Conservation (phyloP, 2,113 vertebrate species). For the Barbus barbus region DNA sequence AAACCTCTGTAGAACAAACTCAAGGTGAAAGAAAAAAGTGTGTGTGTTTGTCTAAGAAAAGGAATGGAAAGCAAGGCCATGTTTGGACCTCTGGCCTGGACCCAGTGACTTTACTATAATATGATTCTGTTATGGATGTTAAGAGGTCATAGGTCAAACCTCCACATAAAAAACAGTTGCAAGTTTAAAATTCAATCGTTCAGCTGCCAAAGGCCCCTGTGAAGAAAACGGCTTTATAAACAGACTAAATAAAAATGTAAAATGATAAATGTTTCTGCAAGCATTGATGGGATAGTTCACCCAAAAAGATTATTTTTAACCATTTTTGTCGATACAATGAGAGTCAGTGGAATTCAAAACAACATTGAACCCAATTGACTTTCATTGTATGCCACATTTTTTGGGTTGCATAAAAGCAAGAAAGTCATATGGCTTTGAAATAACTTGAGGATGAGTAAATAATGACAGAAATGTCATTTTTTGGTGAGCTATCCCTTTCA, state of each 20-base stretch:
- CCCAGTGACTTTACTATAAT: conserved; percentile 19
- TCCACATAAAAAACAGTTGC: neutral
- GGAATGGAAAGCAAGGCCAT: neutral
- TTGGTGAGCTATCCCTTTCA: neutral
- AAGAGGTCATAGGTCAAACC: conserved; percentile 6
- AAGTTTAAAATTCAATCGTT: neutral
- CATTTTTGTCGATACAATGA: no score
- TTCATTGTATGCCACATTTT: neutral
- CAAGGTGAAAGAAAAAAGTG: conserved; percentile 30
- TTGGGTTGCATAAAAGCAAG: neutral
- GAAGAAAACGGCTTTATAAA: neutral
- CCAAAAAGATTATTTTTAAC: neutral
- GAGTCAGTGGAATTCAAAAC: neutral
- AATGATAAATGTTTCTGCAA: neutral
- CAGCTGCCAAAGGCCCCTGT: neutral
- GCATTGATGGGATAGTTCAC: neutral
- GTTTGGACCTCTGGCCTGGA: conserved; percentile 16
- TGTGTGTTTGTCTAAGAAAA: conserved; percentile 15
- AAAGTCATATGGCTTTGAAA: neutral
- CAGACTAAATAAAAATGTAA: neutral
- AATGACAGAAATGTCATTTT: neutral
- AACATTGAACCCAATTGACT: neutral
- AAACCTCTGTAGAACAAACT: conserved; percentile 19
- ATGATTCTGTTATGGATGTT: conserved; percentile 29
- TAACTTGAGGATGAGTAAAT: neutral